Percentiles rank a stretch among this genome's conserved stretches.
These are phyloP conservation scores for Euproctis similis DNA, from an alignment of 2,888 invertebrate genomes.

Conservation along the genomic window DNA sequence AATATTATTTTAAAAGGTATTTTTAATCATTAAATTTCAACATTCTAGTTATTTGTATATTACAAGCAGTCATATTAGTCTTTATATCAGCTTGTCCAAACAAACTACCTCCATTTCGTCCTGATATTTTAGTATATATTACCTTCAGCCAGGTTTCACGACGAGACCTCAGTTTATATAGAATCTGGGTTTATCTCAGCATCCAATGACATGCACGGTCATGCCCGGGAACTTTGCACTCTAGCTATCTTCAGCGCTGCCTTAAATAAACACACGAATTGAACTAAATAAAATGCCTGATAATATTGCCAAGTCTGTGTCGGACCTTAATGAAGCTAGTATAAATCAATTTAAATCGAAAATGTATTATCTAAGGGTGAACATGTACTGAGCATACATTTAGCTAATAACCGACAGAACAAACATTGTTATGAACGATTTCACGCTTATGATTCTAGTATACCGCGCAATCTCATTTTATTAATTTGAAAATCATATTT, in stretches of 20 bases:
- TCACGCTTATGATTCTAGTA: no score
- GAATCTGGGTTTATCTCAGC: neutral
- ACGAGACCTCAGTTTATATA: neutral
- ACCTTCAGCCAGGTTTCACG: no score
- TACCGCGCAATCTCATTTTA: no score
- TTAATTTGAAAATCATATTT: no score
- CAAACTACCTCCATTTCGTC: no score
- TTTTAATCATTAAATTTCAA: no score
- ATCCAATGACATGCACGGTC: slow-evolving; percentile 8
- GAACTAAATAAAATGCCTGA: slow-evolving; percentile 10
- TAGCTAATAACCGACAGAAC: no score
- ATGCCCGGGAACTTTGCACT: slow-evolving; percentile 9
- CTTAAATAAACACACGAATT: slow-evolving; percentile 8
- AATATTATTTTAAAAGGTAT: no score
- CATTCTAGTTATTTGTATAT: no score
- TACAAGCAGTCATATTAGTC: no score
- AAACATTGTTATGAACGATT: no score
- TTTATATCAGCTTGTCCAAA: no score
- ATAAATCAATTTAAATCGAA: slow-evolving; percentile 14
- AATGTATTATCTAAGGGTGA: slow-evolving; percentile 9
- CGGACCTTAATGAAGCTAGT: slow-evolving; percentile 13
- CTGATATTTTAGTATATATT: neutral
- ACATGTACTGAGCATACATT: neutral
- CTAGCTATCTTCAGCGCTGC: slow-evolving; percentile 3
- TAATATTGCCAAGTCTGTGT: slow-evolving; percentile 15